Conservation (phyloP, 2,113 vertebrate species). For the Anguilla rostrata region DNA sequence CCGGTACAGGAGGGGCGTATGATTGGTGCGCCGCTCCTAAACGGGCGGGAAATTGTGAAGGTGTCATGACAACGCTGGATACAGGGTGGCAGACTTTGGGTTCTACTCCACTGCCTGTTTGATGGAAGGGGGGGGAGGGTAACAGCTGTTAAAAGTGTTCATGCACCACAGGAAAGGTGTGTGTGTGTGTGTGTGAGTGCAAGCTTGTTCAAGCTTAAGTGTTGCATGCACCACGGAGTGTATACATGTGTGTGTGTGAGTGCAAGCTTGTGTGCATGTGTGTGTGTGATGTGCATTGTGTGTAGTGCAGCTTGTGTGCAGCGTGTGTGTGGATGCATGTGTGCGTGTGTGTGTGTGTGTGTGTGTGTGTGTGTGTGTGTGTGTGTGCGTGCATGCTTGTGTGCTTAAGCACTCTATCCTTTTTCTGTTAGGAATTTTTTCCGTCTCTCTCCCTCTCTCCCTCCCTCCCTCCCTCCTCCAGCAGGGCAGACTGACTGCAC, state of each 20-base stretch:
- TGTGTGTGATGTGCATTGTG: not conserved
- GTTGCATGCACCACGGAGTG: too few species aligned
- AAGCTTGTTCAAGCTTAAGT: too few species aligned
- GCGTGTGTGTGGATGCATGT: not conserved
- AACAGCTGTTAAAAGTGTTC: not conserved
- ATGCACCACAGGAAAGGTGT: not conserved
- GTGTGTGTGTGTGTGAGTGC: too few species aligned
- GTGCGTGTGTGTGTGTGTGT: slow-evolving; percentile 5
- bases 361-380: not conserved
- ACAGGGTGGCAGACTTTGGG: not conserved
- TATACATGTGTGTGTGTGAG: too few species aligned
- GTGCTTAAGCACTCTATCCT: not conserved
- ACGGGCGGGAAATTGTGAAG: not conserved
- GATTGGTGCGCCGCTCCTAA: slow-evolving; percentile 52
- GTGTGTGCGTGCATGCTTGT: not conserved
- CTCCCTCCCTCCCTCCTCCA: slow-evolving; percentile 13
- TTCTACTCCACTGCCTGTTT: not conserved
- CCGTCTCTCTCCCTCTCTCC: slow-evolving; percentile 15
- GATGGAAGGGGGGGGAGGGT: not conserved
- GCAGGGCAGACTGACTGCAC: slow-evolving; percentile 22
- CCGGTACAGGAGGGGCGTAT: slow-evolving; percentile 52
- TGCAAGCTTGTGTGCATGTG: too few species aligned
- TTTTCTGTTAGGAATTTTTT: not conserved
- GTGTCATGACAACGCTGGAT: too few species aligned
- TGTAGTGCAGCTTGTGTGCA: too few species aligned